A percentile compares a stretch with the other conserved stretches of the same genome.
phyloP scores from a whole-genome alignment of 2,888 invertebrate genomes.

The Penaeus monodon region DNA sequence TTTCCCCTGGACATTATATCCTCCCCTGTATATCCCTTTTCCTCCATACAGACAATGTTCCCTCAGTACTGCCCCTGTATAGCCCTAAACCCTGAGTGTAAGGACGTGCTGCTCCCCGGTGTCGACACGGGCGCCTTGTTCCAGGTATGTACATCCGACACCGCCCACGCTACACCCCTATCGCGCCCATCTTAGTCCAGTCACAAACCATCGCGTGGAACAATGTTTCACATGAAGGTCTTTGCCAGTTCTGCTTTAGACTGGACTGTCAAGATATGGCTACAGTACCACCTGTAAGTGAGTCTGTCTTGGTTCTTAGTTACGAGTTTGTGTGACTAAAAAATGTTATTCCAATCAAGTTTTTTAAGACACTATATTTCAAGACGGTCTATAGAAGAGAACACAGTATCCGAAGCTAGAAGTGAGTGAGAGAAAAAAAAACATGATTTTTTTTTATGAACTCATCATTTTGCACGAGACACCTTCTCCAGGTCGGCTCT shows the following conservation, averaged over 20 bases:
- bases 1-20: neutral
- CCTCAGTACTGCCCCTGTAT: constrained; percentile 84
- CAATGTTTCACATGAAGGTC: constrained; percentile 70
- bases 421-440: too few relatives aligned
- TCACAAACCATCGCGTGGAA: constrained; percentile 72
- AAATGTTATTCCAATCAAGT: too few relatives aligned
- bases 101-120: constrained; percentile 87
- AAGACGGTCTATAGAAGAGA: too few relatives aligned
- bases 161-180: constrained; percentile 67
- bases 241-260: constrained; percentile 72
- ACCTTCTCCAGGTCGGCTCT: constrained; percentile 69
- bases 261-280: constrained; percentile 73
- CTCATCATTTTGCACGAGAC: too few relatives aligned
- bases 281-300: constrained; percentile 67
- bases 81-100: constrained; percentile 86
- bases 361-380: too few relatives aligned
- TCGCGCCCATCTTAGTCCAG: constrained; percentile 70
- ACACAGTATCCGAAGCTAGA: too few relatives aligned
- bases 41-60: neutral
- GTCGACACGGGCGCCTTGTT: constrained; percentile 95
- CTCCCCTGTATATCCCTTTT: neutral
- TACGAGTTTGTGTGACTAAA: too few relatives aligned
- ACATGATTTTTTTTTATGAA: too few relatives aligned
- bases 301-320: too few relatives aligned
- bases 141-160: constrained; percentile 83